A percentile compares a stretch with the other conserved stretches of the same genome.
phyloP scores from a whole-genome alignment of 1,140 invertebrate genomes.

The Acarapis woodi region DNA sequence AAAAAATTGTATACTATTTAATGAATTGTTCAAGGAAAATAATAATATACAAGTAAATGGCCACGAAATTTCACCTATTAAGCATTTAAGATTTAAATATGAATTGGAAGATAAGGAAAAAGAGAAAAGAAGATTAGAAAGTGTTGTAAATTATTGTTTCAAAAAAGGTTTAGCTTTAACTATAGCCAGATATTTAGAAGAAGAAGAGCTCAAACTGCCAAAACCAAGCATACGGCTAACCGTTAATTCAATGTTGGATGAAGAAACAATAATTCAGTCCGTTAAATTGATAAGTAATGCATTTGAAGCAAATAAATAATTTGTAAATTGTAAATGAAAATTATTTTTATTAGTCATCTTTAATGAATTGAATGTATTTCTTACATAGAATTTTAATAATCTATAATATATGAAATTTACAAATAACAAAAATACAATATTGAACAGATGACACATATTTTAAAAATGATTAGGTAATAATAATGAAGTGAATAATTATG shows the following conservation, averaged over 20 bases:
- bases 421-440: no score
- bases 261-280: no score
- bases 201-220: constrained; percentile 26
- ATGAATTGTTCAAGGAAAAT: constrained; percentile 13
- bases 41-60: constrained; percentile 25
- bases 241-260: constrained; percentile 13
- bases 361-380: no score
- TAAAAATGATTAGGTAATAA: no score
- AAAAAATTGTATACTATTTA: constrained; percentile 12
- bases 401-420: no score
- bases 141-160: constrained; percentile 12
- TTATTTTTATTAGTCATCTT: no score
- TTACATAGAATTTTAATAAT: no score
- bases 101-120: constrained; percentile 19
- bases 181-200: constrained; percentile 28
- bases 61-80: constrained; percentile 35
- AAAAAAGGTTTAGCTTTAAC: constrained; percentile 21
- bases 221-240: constrained; percentile 20
- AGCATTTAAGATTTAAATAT: constrained; percentile 37
- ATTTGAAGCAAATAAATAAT: no score
- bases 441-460: no score
- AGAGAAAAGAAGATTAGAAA: background rate
- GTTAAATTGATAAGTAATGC: no score
- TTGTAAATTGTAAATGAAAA: no score
- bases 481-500: no score